These are phyloP conservation scores for Pharmacophagus antenor DNA, from an alignment of 2,888 invertebrate species.

Conservation along the genomic window DNA sequence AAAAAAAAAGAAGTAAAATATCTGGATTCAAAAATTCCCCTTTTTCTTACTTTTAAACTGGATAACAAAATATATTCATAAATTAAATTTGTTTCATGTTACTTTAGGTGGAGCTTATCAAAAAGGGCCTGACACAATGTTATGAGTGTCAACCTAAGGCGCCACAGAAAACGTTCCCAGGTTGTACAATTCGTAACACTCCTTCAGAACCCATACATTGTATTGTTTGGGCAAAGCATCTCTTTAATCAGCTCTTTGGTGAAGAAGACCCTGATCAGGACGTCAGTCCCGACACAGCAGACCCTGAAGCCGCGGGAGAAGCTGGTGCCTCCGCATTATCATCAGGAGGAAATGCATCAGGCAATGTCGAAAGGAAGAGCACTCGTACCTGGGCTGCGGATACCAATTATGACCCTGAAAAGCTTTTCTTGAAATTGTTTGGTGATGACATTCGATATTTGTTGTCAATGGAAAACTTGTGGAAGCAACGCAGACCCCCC, in stretches of 20 bases:
- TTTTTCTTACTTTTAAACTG: background rate
- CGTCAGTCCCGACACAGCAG: slow-evolving; percentile 97
- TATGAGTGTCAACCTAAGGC: slow-evolving; percentile 98
- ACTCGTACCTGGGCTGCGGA: slow-evolving; percentile 95
- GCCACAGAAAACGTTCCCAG: slow-evolving; percentile 95
- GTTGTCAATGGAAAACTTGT: slow-evolving; percentile 95
- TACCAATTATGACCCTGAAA: slow-evolving; percentile 89
- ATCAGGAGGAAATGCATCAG: slow-evolving; percentile 66
- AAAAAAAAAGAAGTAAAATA: no score
- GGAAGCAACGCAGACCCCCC: slow-evolving; percentile 95
- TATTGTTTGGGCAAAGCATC: slow-evolving; percentile 99
- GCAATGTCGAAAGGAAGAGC: slow-evolving; percentile 83
- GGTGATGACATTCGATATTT: slow-evolving; percentile 96
- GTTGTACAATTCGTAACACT: slow-evolving; percentile 99
- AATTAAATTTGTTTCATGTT: background rate
- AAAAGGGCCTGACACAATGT: slow-evolving; percentile 94
- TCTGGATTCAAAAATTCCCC: no score
- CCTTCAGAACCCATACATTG: slow-evolving; percentile 99
- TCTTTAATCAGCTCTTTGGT: slow-evolving; percentile 99
- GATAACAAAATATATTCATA: slow-evolving; percentile 1
- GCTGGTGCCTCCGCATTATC: slow-evolving; percentile 83
- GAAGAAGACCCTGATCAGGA: slow-evolving; percentile 97
- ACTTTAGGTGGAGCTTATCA: slow-evolving; percentile 87
- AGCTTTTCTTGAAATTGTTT: slow-evolving; percentile 96
- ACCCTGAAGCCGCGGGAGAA: slow-evolving; percentile 92